phyloP scores from a whole-genome alignment of 2,888 invertebrate genomes.

The Nephrotoma guestfalica region DNA sequence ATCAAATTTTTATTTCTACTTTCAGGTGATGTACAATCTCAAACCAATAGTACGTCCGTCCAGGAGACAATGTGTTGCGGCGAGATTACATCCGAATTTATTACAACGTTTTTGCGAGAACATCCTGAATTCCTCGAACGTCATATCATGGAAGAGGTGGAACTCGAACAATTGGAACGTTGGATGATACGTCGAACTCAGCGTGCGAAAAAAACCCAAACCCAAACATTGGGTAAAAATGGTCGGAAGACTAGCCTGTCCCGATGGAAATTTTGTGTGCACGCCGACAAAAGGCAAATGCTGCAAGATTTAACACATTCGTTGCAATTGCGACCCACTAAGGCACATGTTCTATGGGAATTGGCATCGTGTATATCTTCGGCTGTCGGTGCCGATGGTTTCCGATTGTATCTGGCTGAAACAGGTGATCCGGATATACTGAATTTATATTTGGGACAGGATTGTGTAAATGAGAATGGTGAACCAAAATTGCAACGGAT shows the following conservation, averaged over 20 bases:
- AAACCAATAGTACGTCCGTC: neutral
- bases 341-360: constrained; percentile 50
- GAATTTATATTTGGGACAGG: constrained; percentile 27
- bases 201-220: constrained; percentile 30
- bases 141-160: constrained; percentile 46
- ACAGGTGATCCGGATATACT: constrained; percentile 27
- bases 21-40: neutral
- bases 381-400: constrained; percentile 51
- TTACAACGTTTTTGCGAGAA: constrained; percentile 39
- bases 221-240: constrained; percentile 18
- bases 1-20: neutral
- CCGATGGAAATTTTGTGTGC: constrained; percentile 42
- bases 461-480: constrained; percentile 21
- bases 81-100: constrained; percentile 14
- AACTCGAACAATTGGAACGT: constrained; percentile 45
- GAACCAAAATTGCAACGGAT: constrained; percentile 22
- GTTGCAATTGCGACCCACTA: constrained; percentile 43
- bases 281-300: constrained; percentile 49
- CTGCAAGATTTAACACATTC: constrained; percentile 43
- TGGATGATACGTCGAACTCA: constrained; percentile 47
- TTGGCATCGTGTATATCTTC: constrained; percentile 47
- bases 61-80: constrained; percentile 1
- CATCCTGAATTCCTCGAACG: constrained; percentile 51
- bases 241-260: constrained; percentile 40
- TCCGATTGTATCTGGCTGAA: constrained; percentile 43